These are phyloP conservation scores for Thalassarche chlororhynchos DNA, from an alignment of 2,113 vertebrate genomes.

Conservation along the genomic window DNA sequence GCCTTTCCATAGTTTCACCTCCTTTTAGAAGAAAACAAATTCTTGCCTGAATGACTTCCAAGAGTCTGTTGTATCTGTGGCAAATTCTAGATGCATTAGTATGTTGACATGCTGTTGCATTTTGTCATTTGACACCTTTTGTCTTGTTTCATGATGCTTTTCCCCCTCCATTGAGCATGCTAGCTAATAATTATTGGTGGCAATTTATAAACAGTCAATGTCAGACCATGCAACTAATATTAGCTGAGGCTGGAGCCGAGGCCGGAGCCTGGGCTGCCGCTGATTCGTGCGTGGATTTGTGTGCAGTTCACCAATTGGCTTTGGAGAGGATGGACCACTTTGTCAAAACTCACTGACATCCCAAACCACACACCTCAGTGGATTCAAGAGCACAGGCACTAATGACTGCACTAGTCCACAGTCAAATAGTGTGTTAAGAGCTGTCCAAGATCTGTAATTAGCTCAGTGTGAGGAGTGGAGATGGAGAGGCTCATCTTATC, in stretches of 20 bases:
- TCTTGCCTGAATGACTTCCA: background rate
- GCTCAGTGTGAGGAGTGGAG: background rate
- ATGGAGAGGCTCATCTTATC: background rate
- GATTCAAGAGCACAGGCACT: background rate
- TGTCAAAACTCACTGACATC: background rate
- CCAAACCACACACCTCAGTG: background rate
- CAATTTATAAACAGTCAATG: background rate
- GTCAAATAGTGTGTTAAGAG: background rate
- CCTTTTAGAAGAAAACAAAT: background rate
- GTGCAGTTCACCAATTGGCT: background rate
- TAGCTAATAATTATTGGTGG: background rate
- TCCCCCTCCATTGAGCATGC: background rate
- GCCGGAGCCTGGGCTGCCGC: background rate
- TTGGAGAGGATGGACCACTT: background rate
- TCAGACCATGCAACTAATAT: background rate
- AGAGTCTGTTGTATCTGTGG: background rate
- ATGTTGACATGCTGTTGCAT: background rate
- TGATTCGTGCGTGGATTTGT: accelerated
- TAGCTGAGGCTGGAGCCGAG: background rate
- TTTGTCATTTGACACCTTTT: background rate
- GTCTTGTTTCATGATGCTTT: background rate
- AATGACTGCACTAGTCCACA: background rate
- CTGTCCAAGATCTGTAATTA: background rate
- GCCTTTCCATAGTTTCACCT: background rate
- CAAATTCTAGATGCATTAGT: background rate